Conservation (phyloP, 2,888 invertebrate genomes). For the Patella caerulea region DNA sequence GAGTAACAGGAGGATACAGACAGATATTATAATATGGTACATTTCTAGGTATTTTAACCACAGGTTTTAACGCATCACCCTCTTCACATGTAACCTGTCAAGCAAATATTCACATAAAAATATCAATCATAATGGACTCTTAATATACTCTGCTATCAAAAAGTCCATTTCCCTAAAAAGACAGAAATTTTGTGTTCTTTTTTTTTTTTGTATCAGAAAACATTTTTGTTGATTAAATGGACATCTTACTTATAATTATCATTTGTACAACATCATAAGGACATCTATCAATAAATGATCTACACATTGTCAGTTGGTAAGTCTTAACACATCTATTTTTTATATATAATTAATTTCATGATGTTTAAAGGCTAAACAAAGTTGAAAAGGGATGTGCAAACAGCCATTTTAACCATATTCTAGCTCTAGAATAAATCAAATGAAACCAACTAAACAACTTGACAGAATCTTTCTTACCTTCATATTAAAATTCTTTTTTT, state of each 20-base stretch:
- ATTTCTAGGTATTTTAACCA: slow-evolving; percentile 56
- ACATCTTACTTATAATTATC: background rate
- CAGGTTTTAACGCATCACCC: slow-evolving; percentile 49
- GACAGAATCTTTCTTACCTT: slow-evolving; percentile 44
- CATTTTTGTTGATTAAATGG: background rate
- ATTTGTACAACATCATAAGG: no score
- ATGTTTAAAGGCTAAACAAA: no score
- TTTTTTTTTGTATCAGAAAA: background rate
- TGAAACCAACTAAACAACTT: background rate
- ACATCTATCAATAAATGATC: no score
- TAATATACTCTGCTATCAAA: no score
- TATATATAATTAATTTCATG: no score
- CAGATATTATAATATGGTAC: slow-evolving; percentile 82
- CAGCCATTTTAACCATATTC: background rate
- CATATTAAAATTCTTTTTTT: slow-evolving; percentile 58
- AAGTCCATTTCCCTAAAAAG: background rate
- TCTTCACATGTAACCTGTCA: slow-evolving; percentile 57
- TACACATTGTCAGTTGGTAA: no score
- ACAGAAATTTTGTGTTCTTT: background rate
- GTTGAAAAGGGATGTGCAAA: no score
- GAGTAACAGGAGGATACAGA: slow-evolving; percentile 81
- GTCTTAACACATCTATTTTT: no score
- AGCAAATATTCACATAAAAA: background rate
- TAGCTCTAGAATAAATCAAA: background rate
- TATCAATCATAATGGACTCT: background rate